Evolutionary conservation across 2,113 vertebrate genomes (phyloP), one percentile per base, ranked within the genome.

Genomic region (human): DNA sequence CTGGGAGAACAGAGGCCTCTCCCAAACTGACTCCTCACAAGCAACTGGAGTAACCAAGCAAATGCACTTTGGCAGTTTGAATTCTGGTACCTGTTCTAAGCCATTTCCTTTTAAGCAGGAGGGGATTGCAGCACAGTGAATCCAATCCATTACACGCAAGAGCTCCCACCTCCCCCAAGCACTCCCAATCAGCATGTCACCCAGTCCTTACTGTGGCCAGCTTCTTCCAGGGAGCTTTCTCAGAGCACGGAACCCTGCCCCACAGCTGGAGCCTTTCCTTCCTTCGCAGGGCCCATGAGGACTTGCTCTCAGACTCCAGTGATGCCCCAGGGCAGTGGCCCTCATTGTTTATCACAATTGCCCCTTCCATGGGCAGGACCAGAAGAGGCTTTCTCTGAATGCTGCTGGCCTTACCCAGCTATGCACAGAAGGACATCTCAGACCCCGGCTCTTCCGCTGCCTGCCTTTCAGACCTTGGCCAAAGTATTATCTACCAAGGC

Each of bases 51-150:
- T 13, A 79, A 88, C 85, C 96, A 23, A 96, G 87, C 72, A 98
- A 97, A 89, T 38, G 35, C 88, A 79, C 93, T 80, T 94, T 84
- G 79, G 45, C 92, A 93, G 78, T 78, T 80, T 68, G 76, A 83
- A 83, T 91, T 86, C 90, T 82, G 96, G 66, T 59, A 79, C 50
- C 92, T 97, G 61, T 93, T 91, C 68, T 96, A 93, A 97, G 95
- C 88, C 90, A 55, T 94, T 93, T 97, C 95, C 85, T n/a, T 87
- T 48, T 80, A 90, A 83, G 79, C 87, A 97, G 90, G 84, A 93
- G 35, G 45, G 76, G 52, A 66, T 12, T 72, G 59, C 81, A 30
- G 73, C 13, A 43, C 23, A 16, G 25, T 17, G 85, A 91, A 94
- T 97, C 61, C 68, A 40, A 76, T 98, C 94, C 64, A 73, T 98